phyloP scores from a whole-genome alignment of 1,140 invertebrate genomes.

The Ridgeia piscesae region DNA sequence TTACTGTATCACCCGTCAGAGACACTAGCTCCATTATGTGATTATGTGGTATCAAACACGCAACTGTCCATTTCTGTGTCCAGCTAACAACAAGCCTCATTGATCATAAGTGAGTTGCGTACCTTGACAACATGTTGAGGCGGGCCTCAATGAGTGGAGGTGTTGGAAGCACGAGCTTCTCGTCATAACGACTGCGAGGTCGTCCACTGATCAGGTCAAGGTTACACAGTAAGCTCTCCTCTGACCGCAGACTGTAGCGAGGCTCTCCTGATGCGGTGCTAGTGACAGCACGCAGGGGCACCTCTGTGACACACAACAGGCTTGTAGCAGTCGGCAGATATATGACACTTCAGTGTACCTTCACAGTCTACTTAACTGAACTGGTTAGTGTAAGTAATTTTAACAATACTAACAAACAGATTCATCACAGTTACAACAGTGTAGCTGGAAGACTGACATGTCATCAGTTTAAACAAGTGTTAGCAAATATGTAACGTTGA shows the following conservation, averaged over 20 bases:
- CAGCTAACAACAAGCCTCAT: background rate
- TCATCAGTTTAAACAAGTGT: too few relatives aligned
- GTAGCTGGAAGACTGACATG: too few relatives aligned
- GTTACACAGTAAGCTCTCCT: slow-evolving; percentile 26
- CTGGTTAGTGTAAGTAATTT: too few relatives aligned
- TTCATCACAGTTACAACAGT: too few relatives aligned
- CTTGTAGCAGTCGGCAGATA: background rate
- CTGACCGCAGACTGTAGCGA: background rate
- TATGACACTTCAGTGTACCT: background rate
- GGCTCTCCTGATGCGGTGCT: background rate
- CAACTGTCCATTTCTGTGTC: background rate
- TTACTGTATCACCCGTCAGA: background rate
- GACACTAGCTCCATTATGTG: background rate
- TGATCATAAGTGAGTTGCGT: slow-evolving; percentile 20
- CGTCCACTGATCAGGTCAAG: slow-evolving; percentile 20
- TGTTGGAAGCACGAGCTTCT: slow-evolving; percentile 40
- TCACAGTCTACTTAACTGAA: too few relatives aligned
- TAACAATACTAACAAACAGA: too few relatives aligned
- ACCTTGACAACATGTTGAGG: slow-evolving; percentile 39
- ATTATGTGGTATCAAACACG: too few relatives aligned
- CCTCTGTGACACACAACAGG: background rate
- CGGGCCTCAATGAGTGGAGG: slow-evolving; percentile 52
- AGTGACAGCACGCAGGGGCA: background rate
- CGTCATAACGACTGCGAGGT: background rate
- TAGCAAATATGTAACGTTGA: too few relatives aligned